Base-by-base conservation (phyloP, 2,797 vertebrate species). In the Synanceia verrucosa region DNA sequence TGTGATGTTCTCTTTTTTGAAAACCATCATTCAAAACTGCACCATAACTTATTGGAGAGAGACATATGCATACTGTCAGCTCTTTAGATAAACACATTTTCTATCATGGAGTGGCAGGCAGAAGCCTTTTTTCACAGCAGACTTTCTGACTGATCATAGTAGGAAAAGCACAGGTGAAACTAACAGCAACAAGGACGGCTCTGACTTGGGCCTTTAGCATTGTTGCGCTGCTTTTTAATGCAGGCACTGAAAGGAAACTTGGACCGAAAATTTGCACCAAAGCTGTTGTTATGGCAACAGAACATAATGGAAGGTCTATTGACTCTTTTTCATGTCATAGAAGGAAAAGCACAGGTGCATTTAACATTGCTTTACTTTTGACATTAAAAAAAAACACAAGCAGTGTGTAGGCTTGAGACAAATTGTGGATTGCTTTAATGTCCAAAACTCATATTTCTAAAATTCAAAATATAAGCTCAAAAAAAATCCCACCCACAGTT, bases 1-100 rank as follows among this genome's bases (percentile, higher is more conserved):
- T 71, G 67, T 63, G 11, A 65, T 65, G 6, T 60, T 56, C 1
- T 31, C 13, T 50, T 73, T 79, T 61, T 63, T 4, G 21, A 57
- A 51, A 74, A 12, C 36, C n/a, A 58, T 12, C 2, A 9, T 46
- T 44, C 43, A 33, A 61, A 33, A n/a, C 39, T 26, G 16, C 19
- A 9, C n/a, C 37, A 21, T 24, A 48, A 6, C 5, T 14, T 26
- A 28, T 33, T 31, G n/a, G 65, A 41, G 18, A 50, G n/a, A 36
- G 1, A 16, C 23, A 33, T 16, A 5, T 21, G 26, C 24, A 37
- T 4, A 13, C 21, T 9, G 28, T 41, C 13, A 21, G 11, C 12
- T 50, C 6, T 39, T 33, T 19, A 5, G 18, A 28, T 16, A 28
- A 23, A 14, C 2, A 5, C 5, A 1, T 13, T 61, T 28, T 55